Percentiles rank a stretch among this genome's conserved stretches.
Evolutionary conservation across 2,113 vertebrate species (phyloP).

Genomic region (Bettongia penicillata): DNA sequence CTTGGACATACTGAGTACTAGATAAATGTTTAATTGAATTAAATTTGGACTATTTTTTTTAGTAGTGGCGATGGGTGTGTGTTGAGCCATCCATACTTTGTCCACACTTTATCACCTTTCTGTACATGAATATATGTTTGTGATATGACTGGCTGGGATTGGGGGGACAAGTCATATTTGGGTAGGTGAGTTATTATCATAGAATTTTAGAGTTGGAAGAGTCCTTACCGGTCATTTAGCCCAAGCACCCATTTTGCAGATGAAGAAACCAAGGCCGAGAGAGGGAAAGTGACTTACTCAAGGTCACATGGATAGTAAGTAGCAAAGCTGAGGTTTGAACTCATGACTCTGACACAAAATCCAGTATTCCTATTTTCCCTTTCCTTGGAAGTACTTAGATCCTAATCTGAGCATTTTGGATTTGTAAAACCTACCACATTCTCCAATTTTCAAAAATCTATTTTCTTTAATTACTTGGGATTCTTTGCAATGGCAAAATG

Average conservation of each 20-base stretch:
- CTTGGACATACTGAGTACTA: neutral
- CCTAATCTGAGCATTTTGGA: neutral
- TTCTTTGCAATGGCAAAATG: neutral
- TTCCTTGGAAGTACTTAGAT: neutral
- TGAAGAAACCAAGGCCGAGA: neutral
- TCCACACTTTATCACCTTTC: neutral
- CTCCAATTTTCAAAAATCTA: neutral
- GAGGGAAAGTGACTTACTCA: neutral
- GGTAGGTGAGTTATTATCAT: neutral
- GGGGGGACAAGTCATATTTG: neutral
- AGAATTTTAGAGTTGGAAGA: neutral
- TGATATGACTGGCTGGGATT: neutral
- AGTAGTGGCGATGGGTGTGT: neutral
- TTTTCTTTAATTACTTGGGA: neutral
- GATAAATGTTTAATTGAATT: neutral
- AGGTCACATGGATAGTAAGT: neutral
- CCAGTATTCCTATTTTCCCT: neutral
- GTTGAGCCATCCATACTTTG: neutral
- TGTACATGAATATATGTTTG: neutral
- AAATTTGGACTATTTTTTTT: neutral
- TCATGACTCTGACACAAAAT: neutral
- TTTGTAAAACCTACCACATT: neutral
- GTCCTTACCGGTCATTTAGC: neutral
- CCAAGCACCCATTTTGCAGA: neutral
- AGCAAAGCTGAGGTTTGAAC: neutral